phyloP scores from a whole-genome alignment of 1,140 invertebrate genomes.

The Neodiprion virginianus region DNA sequence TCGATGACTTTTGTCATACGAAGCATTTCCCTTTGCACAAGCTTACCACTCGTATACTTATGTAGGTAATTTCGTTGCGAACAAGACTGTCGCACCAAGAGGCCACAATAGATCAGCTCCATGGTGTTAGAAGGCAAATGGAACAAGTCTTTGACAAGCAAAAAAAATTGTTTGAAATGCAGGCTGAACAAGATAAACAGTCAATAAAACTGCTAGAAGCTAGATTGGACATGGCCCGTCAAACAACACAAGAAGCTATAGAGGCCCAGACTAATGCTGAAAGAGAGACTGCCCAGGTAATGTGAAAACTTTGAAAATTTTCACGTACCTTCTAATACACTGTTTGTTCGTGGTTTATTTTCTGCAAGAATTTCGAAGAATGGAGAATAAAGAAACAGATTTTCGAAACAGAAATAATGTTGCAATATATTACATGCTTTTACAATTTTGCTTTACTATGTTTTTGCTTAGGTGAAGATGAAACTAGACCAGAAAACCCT shows the following conservation, averaged over 20 bases:
- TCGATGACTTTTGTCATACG: background rate
- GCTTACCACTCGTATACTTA: background rate
- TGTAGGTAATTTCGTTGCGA: constrained; percentile 48
- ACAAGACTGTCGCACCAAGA: constrained; percentile 55
- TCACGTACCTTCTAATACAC: background rate
- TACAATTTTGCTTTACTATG: background rate
- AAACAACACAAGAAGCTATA: constrained; percentile 47
- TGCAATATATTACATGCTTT: constrained; percentile 12
- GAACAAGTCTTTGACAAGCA: constrained; percentile 58
- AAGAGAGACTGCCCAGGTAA: constrained; percentile 46
- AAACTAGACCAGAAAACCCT: constrained; percentile 49
- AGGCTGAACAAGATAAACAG: constrained; percentile 51
- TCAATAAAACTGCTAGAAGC: constrained; percentile 54
- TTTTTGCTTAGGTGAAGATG: constrained; percentile 38
- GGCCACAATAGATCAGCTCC: constrained; percentile 50
- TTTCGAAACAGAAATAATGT: background rate
- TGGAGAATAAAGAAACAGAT: background rate
- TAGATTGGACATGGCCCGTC: constrained; percentile 47
- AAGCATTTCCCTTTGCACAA: background rate
- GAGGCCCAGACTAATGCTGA: constrained; percentile 41
- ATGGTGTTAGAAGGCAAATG: constrained; percentile 54
- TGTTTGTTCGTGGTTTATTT: background rate
- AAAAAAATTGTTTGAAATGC: constrained; percentile 50
- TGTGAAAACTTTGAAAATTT: constrained; percentile 10
- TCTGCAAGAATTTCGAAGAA: too few relatives aligned